phyloP scores from a whole-genome alignment of 2,113 vertebrate genomes.

The Puma concolor region DNA sequence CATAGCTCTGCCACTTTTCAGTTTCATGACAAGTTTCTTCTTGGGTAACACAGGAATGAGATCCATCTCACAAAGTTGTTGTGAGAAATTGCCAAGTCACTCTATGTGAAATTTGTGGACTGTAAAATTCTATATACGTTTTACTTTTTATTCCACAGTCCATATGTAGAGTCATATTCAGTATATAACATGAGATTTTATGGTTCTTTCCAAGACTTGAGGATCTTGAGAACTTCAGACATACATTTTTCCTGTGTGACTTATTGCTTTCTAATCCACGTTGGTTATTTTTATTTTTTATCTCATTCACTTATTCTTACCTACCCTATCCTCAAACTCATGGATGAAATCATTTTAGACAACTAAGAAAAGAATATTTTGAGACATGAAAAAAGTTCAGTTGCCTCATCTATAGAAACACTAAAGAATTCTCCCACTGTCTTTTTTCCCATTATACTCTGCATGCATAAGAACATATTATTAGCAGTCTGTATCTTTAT shows the following conservation, averaged over 20 bases:
- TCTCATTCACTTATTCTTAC: background rate
- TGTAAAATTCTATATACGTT: background rate
- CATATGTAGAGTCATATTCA: background rate
- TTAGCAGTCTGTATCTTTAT: background rate
- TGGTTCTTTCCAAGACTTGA: slow-evolving; percentile 1
- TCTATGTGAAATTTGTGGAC: slow-evolving; percentile 5
- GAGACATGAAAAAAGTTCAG: background rate
- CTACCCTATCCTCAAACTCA: background rate
- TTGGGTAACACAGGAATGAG: background rate
- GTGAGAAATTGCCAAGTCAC: background rate
- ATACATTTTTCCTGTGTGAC: background rate
- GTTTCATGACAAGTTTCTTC: background rate
- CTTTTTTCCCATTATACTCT: background rate
- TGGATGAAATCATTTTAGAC: slow-evolving; percentile 19
- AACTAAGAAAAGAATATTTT: slow-evolving; percentile 28
- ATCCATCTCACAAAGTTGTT: background rate
- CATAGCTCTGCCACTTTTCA: background rate
- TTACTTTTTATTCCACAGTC: slow-evolving; percentile 2
- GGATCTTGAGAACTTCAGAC: slow-evolving; percentile 1
- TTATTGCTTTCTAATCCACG: background rate
- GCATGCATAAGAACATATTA: background rate
- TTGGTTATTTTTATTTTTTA: slow-evolving; percentile 35
- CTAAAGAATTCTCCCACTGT: background rate
- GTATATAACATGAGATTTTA: slow-evolving; percentile 3
- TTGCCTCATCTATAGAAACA: background rate